These are phyloP conservation scores for Zosterops hypoxanthus DNA, from an alignment of 2,113 vertebrate species.

Conservation along the genomic window DNA sequence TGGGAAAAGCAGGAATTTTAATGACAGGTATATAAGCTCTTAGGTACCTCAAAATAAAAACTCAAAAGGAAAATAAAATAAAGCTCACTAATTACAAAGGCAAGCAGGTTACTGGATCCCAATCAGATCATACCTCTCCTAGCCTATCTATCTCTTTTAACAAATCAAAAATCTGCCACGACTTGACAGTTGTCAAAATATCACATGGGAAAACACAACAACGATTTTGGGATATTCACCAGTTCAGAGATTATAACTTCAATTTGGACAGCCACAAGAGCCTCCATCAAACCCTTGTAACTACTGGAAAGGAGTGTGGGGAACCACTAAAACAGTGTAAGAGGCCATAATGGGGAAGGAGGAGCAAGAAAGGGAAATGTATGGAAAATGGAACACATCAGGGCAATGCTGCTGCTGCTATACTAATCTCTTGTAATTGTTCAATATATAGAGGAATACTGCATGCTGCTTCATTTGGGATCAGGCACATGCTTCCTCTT, in stretches of 20 bases:
- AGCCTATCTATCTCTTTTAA: background rate
- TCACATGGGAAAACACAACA: background rate
- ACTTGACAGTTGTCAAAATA: background rate
- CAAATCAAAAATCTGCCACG: constrained; percentile 34
- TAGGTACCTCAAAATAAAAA: constrained; percentile 37
- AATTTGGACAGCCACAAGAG: constrained; percentile 8
- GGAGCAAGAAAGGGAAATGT: background rate
- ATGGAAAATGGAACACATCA: background rate
- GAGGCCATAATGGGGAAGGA: background rate
- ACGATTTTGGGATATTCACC: background rate
- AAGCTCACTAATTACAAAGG: constrained; percentile 46
- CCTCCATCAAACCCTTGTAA: background rate
- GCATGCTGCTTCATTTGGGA: background rate
- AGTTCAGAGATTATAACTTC: constrained; percentile 27
- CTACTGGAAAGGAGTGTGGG: background rate
- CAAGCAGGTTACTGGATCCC: constrained; percentile 39
- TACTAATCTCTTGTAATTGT: background rate
- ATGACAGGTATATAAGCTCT: constrained; percentile 32
- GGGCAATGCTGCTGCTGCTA: background rate
- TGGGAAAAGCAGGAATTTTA: constrained; percentile 33
- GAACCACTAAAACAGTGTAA: background rate
- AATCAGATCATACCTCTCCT: background rate
- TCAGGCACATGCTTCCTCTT: background rate
- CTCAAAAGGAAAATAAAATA: constrained; percentile 21
- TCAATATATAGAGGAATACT: background rate